phyloP scores from a whole-genome alignment of 2,888 invertebrate species.

The Pharmacophagus antenor region DNA sequence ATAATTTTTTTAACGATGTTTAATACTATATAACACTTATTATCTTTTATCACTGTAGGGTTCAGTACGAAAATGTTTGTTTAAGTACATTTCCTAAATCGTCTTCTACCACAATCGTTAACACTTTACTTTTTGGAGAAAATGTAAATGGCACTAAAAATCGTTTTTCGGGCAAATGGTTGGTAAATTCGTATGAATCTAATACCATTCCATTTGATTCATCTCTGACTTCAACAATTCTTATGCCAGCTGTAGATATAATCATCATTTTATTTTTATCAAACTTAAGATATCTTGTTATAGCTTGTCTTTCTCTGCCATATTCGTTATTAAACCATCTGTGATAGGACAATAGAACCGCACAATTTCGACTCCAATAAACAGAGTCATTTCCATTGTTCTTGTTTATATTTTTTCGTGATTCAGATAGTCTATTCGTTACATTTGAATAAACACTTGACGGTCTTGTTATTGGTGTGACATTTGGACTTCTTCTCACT shows the following conservation, averaged over 20 bases:
- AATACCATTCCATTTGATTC: slow-evolving; percentile 82
- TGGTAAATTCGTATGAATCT: slow-evolving; percentile 83
- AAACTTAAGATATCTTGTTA: slow-evolving; percentile 75
- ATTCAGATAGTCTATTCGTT: slow-evolving; percentile 68
- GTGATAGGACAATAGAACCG: slow-evolving; percentile 83
- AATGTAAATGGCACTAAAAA: slow-evolving; percentile 80
- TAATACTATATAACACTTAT: slow-evolving; percentile 49
- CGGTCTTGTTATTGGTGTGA: slow-evolving; percentile 77
- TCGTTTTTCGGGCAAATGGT: slow-evolving; percentile 78
- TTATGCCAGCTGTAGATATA: slow-evolving; percentile 82
- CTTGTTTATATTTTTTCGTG: slow-evolving; percentile 66
- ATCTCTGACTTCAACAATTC: slow-evolving; percentile 84
- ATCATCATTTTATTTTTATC: slow-evolving; percentile 82
- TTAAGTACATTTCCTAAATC: slow-evolving; percentile 85
- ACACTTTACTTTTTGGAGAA: slow-evolving; percentile 69
- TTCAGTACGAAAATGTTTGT: slow-evolving; percentile 80
- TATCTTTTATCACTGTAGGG: slow-evolving; percentile 52
- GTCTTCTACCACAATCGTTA: slow-evolving; percentile 84
- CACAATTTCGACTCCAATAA: slow-evolving; percentile 83
- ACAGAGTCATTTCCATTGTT: slow-evolving; percentile 78
- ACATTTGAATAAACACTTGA: slow-evolving; percentile 75
- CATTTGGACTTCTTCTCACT: slow-evolving; percentile 71
- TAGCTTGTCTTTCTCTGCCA: slow-evolving; percentile 77
- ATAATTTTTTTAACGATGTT: slow-evolving; percentile 31
- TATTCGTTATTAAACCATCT: slow-evolving; percentile 81